phyloP scores from a whole-genome alignment of 2,113 vertebrate species.

The Dicrurus megarhynchus region DNA sequence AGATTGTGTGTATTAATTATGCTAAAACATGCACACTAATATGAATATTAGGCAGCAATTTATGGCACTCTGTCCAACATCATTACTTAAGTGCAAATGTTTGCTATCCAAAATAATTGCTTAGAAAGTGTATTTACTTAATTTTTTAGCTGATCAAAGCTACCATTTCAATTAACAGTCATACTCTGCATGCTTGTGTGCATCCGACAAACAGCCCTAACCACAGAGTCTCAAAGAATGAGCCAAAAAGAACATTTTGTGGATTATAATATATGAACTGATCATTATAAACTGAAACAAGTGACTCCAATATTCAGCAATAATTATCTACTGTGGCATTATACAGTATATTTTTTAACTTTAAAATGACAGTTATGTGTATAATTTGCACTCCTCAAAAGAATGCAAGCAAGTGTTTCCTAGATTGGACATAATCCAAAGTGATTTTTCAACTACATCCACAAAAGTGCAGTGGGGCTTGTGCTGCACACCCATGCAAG shows the following conservation, averaged over 20 bases:
- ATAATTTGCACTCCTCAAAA: not conserved
- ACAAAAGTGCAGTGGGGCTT: not conserved
- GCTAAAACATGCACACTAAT: constrained; percentile 30
- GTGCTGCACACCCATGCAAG: not conserved
- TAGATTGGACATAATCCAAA: not conserved
- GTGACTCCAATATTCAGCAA: not conserved
- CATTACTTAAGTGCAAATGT: constrained; percentile 1
- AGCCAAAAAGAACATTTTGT: not conserved
- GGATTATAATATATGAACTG: not conserved
- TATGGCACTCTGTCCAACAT: not conserved
- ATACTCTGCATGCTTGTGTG: not conserved
- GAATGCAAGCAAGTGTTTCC: not conserved
- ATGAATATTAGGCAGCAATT: constrained; percentile 32
- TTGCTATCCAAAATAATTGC: constrained; percentile 39
- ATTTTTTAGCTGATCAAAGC: not conserved
- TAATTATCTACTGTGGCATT: not conserved
- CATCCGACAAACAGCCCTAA: not conserved
- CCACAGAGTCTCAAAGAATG: not conserved
- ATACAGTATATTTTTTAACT: not conserved
- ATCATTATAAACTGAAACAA: not conserved
- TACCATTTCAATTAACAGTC: not conserved
- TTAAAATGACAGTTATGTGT: not conserved
- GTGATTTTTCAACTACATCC: not conserved
- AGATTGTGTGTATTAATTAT: not conserved
- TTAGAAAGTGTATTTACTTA: constrained; percentile 23